These are phyloP conservation scores for Drosophila biarmipes DNA, from an alignment of 1,140 invertebrate species.

Conservation along the genomic window DNA sequence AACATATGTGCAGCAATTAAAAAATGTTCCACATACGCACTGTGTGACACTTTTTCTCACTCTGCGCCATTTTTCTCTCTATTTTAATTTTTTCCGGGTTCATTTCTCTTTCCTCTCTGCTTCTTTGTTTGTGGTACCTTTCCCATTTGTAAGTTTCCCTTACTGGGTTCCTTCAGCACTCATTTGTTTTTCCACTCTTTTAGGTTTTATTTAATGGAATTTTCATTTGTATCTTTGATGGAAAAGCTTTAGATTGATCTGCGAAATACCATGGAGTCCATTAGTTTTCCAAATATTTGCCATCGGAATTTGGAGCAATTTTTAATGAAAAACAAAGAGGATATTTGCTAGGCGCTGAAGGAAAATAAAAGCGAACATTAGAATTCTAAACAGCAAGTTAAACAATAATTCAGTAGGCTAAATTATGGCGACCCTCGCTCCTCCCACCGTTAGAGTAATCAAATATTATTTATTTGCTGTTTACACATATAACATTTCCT, in stretches of 20 bases:
- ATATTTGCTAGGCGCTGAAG: neutral
- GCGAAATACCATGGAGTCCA: neutral
- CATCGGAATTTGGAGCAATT: constrained; percentile 15
- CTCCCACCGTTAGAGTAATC: constrained; percentile 46
- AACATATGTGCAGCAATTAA: constrained; percentile 75
- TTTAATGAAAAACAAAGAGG: neutral
- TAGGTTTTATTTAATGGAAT: constrained; percentile 28
- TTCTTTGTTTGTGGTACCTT: constrained; percentile 29
- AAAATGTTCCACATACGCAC: constrained; percentile 74
- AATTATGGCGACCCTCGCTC: constrained; percentile 43
- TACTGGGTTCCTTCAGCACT: constrained; percentile 38
- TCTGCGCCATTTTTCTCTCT: constrained; percentile 31
- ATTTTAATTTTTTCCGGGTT: constrained; percentile 23
- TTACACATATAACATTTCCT: constrained; percentile 73
- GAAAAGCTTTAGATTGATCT: constrained; percentile 5
- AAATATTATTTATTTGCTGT: constrained; percentile 82
- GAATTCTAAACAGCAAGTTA: constrained; percentile 58
- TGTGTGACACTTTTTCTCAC: constrained; percentile 36
- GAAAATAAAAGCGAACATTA: constrained; percentile 20
- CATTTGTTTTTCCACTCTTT: constrained; percentile 63
- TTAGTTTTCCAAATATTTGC: constrained; percentile 40
- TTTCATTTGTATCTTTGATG: neutral
- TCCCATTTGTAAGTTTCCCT: constrained; percentile 24
- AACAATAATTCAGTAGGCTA: constrained; percentile 61
- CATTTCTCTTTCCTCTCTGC: constrained; percentile 25